A percentile compares a stretch with the other conserved stretches of the same genome.
Evolutionary conservation across 1,140 invertebrate genomes (phyloP).

Genomic region (Ptiloglossa arizonensis): DNA sequence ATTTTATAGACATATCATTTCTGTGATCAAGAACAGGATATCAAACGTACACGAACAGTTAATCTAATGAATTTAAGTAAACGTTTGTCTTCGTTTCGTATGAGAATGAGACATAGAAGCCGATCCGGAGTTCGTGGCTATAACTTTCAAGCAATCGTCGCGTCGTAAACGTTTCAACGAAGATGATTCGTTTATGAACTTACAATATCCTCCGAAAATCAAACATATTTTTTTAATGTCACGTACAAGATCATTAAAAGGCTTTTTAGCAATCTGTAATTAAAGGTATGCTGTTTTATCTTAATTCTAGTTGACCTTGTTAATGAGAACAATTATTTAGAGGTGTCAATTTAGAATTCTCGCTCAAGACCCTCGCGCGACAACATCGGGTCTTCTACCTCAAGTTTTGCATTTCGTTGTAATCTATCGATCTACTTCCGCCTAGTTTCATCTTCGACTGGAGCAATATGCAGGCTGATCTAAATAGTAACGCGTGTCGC

Average conservation of each 20-base stretch:
- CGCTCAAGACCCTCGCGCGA: conserved; percentile 11
- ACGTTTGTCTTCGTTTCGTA: not conserved
- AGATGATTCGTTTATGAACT: not conserved
- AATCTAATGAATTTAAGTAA: conserved; percentile 12
- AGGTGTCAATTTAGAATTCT: conserved; percentile 18
- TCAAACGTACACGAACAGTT: conserved; percentile 18
- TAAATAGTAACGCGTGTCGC: not conserved
- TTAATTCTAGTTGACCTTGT: conserved; percentile 4
- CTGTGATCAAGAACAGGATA: conserved; percentile 32
- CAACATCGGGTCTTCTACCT: conserved; percentile 26
- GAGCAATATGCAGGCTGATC: not conserved
- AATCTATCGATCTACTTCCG: conserved; percentile 8
- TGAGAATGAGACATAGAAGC: not conserved
- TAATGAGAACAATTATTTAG: not conserved
- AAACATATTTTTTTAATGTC: conserved; percentile 12
- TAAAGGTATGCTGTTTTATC: not conserved
- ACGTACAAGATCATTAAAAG: not conserved
- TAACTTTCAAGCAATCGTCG: not conserved
- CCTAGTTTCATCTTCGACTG: not conserved
- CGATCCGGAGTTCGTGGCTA: not conserved
- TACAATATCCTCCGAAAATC: not conserved
- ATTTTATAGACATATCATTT: conserved; percentile 33
- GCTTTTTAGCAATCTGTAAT: not conserved
- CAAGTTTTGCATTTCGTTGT: conserved; percentile 25
- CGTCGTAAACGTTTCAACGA: not conserved